Conservation (phyloP, 2,888 invertebrate genomes). For the Rhagium mordax region DNA sequence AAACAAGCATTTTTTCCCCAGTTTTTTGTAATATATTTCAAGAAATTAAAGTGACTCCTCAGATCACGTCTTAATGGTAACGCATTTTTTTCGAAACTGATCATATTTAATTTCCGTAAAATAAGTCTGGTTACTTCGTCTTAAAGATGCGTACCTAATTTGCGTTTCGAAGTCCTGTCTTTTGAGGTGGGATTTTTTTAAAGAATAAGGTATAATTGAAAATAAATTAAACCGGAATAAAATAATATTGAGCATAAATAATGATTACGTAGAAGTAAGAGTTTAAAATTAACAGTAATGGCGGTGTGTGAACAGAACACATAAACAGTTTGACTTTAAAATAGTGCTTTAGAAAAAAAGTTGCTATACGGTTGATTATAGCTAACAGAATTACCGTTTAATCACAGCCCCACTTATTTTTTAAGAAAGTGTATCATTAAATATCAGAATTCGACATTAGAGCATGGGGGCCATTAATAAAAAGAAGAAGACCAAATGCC, state of each 20-base stretch:
- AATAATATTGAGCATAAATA: constrained; percentile 41
- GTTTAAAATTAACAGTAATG: constrained; percentile 33
- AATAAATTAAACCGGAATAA: constrained; percentile 46
- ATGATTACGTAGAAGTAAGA: constrained; percentile 36
- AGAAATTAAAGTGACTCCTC: constrained; percentile 43
- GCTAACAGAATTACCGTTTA: constrained; percentile 59
- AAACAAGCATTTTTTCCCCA: constrained; percentile 34
- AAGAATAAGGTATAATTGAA: constrained; percentile 41
- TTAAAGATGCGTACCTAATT: constrained; percentile 56
- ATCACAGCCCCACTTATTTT: constrained; percentile 60
- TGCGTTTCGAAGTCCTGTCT: constrained; percentile 49
- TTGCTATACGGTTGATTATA: constrained; percentile 53
- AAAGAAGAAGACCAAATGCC: constrained; percentile 62
- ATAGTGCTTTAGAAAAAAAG: constrained; percentile 35
- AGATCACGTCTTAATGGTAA: constrained; percentile 50
- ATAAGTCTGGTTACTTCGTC: constrained; percentile 49
- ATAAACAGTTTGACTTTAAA: constrained; percentile 38
- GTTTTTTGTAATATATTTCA: constrained; percentile 29
- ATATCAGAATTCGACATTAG: constrained; percentile 61
- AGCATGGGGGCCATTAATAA: constrained; percentile 58
- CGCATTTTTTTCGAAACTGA: constrained; percentile 45
- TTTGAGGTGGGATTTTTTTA: constrained; percentile 43
- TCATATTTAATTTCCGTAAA: constrained; percentile 50
- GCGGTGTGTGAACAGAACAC: constrained; percentile 39
- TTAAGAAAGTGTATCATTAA: constrained; percentile 61